A percentile compares a stretch with the other conserved stretches of the same genome.
These are phyloP conservation scores for Tanytarsus gracilentus DNA, from an alignment of 2,888 invertebrate species.

Conservation along the genomic window DNA sequence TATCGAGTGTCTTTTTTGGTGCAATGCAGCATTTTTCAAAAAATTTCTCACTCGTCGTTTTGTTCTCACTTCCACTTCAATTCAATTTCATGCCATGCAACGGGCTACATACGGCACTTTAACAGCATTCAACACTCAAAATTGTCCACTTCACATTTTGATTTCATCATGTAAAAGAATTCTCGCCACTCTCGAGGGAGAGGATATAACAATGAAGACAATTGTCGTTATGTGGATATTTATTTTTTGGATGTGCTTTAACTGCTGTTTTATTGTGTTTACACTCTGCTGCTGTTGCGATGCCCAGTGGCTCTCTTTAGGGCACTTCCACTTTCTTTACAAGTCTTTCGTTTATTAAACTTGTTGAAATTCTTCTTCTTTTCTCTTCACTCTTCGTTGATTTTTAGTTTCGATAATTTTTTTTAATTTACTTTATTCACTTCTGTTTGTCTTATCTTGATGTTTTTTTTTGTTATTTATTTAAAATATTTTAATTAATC, in stretches of 20 bases:
- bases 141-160: background rate
- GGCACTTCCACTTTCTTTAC: background rate
- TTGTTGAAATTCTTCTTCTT: conserved; percentile 3
- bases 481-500: too few relatives aligned
- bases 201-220: conserved; percentile 1
- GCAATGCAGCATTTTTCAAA: conserved; percentile 6
- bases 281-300: too few relatives aligned
- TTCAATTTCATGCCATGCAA: background rate
- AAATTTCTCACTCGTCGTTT: background rate
- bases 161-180: background rate
- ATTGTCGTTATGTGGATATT: background rate
- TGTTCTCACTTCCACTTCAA: background rate
- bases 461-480: background rate
- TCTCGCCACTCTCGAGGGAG: background rate
- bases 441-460: background rate
- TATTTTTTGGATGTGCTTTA: too few relatives aligned
- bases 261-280: too few relatives aligned
- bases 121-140: background rate
- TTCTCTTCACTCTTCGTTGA: background rate
- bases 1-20: conserved; percentile 2
- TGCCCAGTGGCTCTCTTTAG: background rate
- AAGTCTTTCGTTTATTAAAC: background rate
- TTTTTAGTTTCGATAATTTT: background rate
- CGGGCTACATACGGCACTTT: too few relatives aligned
- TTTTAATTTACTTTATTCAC: background rate